Evolutionary conservation across 1,140 invertebrate species (phyloP), one percentile per base, ranked within the genome.

Genomic region (Cydia splendana): DNA sequence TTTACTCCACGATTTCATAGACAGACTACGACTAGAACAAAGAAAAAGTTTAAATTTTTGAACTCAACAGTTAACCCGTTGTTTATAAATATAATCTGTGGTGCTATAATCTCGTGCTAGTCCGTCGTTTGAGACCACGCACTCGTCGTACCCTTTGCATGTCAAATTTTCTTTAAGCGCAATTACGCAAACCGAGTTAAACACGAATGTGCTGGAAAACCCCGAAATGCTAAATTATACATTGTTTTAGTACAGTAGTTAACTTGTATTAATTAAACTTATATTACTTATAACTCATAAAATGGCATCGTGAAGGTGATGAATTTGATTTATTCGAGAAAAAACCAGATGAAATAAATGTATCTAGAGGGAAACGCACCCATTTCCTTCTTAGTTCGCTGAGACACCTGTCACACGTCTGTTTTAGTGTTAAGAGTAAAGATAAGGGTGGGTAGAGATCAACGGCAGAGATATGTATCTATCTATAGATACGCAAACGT

Each of bases 171-270:
- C 57, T 62, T 62, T 24, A 24, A 62, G n/a, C 20, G 57, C 57
- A 62, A 24, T 62, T 62, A 62, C 20, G 20, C 57, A 9, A 62
- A 62, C 53, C 51, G n/a, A 57, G 53, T 57, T 57, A 57, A 57
- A 57, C 53, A 57, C 53, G 53, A 57, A 18, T 57, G 53, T 57
- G 53, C 53, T 57, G 53, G n/a, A 57, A 57, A 57, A 57, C 6
- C n/a, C 53, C n/a, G 45, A 48, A 57, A 57, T 57, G 53, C n/a
- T 18, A 57, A 18, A 57, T 57, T 57, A 57, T 57, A 57, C 53
- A 48, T 48, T 48, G 13, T 15, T 48, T 48, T 1, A 57, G n/a
- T 57, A 57, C 15, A 5, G 53, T 57, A 5, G 53, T 57, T 57
- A n/a, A 57, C 10, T 57, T 18, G 53, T 57, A 20, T 9, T n/a